These are phyloP conservation scores for Botia kubotai DNA, from an alignment of 2,797 vertebrate species.

Conservation along the genomic window DNA sequence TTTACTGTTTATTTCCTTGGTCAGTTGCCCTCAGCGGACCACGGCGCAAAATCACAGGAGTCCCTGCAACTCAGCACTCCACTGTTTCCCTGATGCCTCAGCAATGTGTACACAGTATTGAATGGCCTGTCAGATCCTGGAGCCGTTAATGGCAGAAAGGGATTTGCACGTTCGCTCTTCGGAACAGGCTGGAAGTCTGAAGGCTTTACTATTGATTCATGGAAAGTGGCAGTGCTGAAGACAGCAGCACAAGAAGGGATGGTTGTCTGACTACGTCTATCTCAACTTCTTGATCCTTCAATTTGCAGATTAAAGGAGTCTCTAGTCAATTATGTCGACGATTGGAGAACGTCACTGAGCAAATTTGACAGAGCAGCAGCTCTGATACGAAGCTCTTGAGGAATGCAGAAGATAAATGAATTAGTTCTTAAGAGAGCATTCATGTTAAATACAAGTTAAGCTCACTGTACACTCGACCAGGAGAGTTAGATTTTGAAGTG, in stretches of 20 bases:
- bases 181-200: conserved; percentile 67
- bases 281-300: conserved; percentile 36
- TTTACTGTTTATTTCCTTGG: conserved; percentile 45
- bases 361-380: conserved; percentile 29
- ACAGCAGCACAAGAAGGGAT: conserved; percentile 55
- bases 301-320: conserved; percentile 49
- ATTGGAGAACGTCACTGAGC: conserved; percentile 5
- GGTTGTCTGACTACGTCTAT: conserved; percentile 48
- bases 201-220: conserved; percentile 70
- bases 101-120: conserved; percentile 36
- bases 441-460: background rate
- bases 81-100: conserved; percentile 37
- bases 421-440: background rate
- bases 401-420: conserved; percentile 11
- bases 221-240: conserved; percentile 50
- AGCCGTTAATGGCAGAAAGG: conserved; percentile 63
- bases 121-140: conserved; percentile 41
- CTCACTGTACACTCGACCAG: background rate
- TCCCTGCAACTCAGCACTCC: conserved; percentile 30
- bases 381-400: conserved; percentile 11
- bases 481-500: background rate
- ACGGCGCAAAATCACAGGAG: conserved; percentile 33
- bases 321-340: conserved; percentile 43
- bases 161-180: conserved; percentile 59
- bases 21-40: conserved; percentile 32